Evolutionary conservation across 2,113 vertebrate genomes (phyloP), one percentile per base, ranked within the genome.

Genomic region (Cynoglossus semilaevis): DNA sequence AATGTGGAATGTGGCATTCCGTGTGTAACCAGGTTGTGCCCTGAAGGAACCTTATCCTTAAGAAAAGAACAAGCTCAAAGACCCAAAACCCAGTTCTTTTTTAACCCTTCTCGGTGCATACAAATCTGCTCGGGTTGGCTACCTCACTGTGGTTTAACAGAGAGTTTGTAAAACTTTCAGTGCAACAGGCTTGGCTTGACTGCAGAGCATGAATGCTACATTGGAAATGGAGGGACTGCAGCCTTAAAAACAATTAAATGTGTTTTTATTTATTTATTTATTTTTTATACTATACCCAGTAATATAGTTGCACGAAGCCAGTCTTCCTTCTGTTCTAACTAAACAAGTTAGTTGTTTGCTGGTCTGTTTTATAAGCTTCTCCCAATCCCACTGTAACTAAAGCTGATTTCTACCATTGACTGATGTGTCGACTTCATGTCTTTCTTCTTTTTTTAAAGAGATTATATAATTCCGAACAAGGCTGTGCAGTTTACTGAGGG

Each of bases 401-500:
- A n/a, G 29, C 35, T 14, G 53, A 79, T 58, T 62, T 44, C 45
- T 16, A 37, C 13, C 14, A 3, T 15, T 47, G 8, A 5, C 34
- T 5, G 66, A 45, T 16, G 49, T 52, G 34, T 40, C 67, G 29
- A 12, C 19, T 12, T 11, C 38, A 50, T 16, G 19, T 40, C 43
- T 65, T 50, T 53, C 35, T 63, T 51, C 12, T n/a, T 29, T 29
- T 6, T 29, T 6, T 8, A 10, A 41, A 29, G 29, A 54, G 46
- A 78, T 76, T 72, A 84, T 77, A 67, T 66, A 67, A 80, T 62
- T 67, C 53, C 50, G 48, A 58, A 63, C 1, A 35, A 47, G 59
- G 57, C 52, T 56, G 15, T 6, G 15, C 70, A n/a, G 59, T 47
- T 57, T 67, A 59, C 56, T 63, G 66, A 77, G 54, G 60, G 55